These are phyloP conservation scores for Pholis gunnellus DNA, from an alignment of 2,113 vertebrate genomes.

Conservation along the genomic window DNA sequence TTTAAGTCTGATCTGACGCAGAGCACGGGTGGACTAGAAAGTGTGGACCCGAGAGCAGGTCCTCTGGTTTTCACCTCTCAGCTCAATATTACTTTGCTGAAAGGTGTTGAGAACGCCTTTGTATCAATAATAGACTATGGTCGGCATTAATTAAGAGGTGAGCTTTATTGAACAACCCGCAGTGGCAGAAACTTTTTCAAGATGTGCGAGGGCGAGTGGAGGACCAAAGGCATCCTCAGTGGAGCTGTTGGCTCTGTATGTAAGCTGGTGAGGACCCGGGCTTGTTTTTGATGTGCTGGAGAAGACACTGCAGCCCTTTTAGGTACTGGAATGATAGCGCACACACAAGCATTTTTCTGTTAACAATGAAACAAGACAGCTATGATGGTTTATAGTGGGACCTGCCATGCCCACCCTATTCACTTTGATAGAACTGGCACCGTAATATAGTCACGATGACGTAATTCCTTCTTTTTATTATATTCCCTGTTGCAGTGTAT, in stretches of 20 bases:
- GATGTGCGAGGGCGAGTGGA: neutral
- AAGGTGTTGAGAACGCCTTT: constrained; percentile 13
- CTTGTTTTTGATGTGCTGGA: neutral
- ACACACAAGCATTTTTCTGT: neutral
- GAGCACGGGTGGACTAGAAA: neutral
- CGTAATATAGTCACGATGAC: neutral
- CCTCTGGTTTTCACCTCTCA: neutral
- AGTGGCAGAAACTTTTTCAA: neutral
- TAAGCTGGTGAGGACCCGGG: neutral
- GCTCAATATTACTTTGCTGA: constrained; percentile 20
- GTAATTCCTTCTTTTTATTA: neutral
- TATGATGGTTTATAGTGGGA: neutral
- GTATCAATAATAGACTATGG: constrained; percentile 13
- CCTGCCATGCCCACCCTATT: neutral
- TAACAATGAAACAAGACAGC: neutral
- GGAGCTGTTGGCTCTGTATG: neutral
- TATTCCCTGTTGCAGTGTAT: neutral
- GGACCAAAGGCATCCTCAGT: neutral
- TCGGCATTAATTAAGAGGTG: neutral
- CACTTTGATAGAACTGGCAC: neutral
- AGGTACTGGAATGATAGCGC: neutral
- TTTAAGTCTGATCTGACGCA: constrained; percentile 1
- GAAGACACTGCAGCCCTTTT: neutral
- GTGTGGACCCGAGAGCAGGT: neutral
- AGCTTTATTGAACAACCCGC: neutral